Evolutionary conservation across 1,140 invertebrate species (phyloP), one percentile per base, ranked within the genome.

Genomic region (Matsumurasca onukii): DNA sequence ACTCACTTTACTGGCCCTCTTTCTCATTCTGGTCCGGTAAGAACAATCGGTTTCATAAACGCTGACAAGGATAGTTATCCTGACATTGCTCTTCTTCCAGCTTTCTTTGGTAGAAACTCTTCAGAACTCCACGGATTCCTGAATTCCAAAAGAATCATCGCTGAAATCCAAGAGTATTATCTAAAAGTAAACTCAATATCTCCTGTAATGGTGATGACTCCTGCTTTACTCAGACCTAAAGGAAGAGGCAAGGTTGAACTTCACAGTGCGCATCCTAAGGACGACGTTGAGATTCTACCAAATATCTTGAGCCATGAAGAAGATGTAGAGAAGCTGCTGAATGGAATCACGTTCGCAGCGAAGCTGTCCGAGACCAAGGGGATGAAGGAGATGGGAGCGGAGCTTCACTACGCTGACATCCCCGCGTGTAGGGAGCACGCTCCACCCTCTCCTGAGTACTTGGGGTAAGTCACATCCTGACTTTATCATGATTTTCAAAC

Each of bases 371-470:
- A 59, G 24, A 59, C 55, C 5, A 59, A 59, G 24, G 55, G 22
- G 15, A 2, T 59, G 55, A 59, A 25, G 24, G 55, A 59, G 12
- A 2, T 59, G 22, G 55, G 55, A 3, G 55, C 55, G 3, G 24
- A 59, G n/a, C 55, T 59, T 2, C 55, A 59, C n/a, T 59, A 59
- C 25, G 55, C 55, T 3, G 55, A 59, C 25, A 59, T 59, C 9
- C 55, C 55, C 13, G 55, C 24, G 22, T 59, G 55, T n/a, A 13
- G 24, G 3, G 55, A 59, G 3, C 55, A 59, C 55, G 24, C 15
- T 5, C 55, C 55, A 15, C 55, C 55, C 2, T 5, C 55, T 3
- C 24, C 55, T 13, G 85, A 85, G 1, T 94, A 93, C 74, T 87
- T 91, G 76, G 76, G 79, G 70, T n/a, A n/a, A n/a, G n/a, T n/a